Evolutionary conservation across 1,140 invertebrate species (phyloP).

Genomic region (Drosophila auraria): DNA sequence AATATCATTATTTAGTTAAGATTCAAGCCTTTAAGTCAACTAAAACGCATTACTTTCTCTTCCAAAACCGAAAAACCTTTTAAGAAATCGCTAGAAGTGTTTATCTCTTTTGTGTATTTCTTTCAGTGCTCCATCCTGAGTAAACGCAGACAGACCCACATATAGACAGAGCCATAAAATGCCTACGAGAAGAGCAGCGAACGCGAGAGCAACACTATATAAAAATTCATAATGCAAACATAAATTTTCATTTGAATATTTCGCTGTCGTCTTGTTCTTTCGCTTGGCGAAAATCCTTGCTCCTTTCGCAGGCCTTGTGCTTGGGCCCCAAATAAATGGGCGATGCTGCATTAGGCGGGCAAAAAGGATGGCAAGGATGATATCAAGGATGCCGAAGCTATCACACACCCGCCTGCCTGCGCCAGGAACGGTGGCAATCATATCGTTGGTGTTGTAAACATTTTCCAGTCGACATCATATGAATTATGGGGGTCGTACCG

Average conservation of each 20-base stretch:
- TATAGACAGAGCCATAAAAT: conserved; percentile 76
- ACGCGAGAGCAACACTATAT: conserved; percentile 76
- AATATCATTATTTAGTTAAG: background rate
- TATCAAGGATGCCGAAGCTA: conserved; percentile 38
- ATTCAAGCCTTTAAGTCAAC: too few species aligned
- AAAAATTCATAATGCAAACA: conserved; percentile 85
- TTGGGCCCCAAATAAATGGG: conserved; percentile 60
- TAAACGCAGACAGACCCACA: conserved; percentile 22
- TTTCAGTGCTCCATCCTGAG: conserved; percentile 6
- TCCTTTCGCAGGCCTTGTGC: conserved; percentile 2
- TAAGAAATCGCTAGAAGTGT: too few species aligned
- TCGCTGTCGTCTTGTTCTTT: conserved; percentile 63
- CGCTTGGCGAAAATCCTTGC: conserved; percentile 60
- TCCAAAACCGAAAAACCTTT: too few species aligned
- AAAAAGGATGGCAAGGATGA: conserved; percentile 46
- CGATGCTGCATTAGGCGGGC: conserved; percentile 61
- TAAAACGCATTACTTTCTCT: too few species aligned
- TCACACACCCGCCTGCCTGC: conserved; percentile 4
- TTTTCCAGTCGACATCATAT: conserved; percentile 84
- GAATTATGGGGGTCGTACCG: conserved; percentile 85
- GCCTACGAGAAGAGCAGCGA: conserved; percentile 56
- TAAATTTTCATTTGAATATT: conserved; percentile 85
- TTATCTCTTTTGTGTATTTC: background rate
- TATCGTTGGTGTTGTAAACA: conserved; percentile 79
- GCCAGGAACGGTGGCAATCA: conserved; percentile 60